Evolutionary conservation across 2,888 invertebrate species (phyloP).

Genomic region (Hesperia comma): DNA sequence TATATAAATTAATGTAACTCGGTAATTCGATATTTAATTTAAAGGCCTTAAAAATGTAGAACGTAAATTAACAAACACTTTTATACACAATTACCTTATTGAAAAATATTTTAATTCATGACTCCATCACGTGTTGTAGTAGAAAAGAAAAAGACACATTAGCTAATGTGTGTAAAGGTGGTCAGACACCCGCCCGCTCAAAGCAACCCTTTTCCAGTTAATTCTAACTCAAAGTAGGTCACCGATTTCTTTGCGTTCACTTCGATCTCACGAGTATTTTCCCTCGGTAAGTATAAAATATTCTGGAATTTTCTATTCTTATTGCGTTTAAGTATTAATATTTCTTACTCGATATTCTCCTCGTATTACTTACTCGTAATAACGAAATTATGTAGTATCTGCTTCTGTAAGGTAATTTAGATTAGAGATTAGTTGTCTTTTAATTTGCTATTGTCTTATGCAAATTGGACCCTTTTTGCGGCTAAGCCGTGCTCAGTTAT

Average conservation of each 20-base stretch:
- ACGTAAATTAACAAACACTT: not conserved
- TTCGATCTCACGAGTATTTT: conserved; percentile 32
- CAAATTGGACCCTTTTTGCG: conserved; percentile 57
- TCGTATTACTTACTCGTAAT: conserved; percentile 32
- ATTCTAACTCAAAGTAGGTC: conserved; percentile 34
- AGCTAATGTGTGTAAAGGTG: conserved; percentile 30
- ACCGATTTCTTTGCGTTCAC: conserved; percentile 34
- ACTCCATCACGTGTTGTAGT: conserved; percentile 4
- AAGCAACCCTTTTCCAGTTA: conserved; percentile 35
- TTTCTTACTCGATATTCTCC: conserved; percentile 28
- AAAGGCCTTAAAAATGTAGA: no score
- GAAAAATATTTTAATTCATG: no score
- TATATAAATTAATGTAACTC: no score
- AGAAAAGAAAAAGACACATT: conserved; percentile 33
- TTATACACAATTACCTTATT: not conserved
- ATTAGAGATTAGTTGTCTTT: conserved; percentile 51
- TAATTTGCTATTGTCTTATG: conserved; percentile 56
- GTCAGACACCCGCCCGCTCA: conserved; percentile 32
- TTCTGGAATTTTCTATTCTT: conserved; percentile 25
- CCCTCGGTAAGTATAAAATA: conserved; percentile 14
- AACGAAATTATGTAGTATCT: conserved; percentile 24
- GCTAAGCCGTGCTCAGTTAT: conserved; percentile 53
- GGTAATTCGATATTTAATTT: no score
- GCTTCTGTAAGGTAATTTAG: conserved; percentile 43
- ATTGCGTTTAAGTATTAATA: conserved; percentile 21